These are phyloP conservation scores for Phanerotoma sp. DNA, from an alignment of 2,888 invertebrate genomes.

Conservation along the genomic window DNA sequence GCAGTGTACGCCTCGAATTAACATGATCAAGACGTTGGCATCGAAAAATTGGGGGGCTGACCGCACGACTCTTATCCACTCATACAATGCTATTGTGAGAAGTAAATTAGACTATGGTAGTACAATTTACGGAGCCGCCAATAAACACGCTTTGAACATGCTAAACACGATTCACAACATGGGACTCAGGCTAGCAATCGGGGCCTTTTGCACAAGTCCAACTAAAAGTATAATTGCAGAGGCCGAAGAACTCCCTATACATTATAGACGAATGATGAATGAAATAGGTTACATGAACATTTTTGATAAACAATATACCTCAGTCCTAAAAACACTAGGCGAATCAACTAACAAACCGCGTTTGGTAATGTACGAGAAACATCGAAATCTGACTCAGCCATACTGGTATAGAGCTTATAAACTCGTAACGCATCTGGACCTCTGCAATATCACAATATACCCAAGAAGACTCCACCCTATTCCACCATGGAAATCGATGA, in stretches of 20 bases:
- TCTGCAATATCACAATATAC: too few species aligned
- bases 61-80: slow-evolving; percentile 5
- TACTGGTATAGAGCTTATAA: too few species aligned
- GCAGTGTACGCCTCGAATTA: slow-evolving; percentile 21
- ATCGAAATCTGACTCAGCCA: too few species aligned
- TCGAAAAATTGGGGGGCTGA: slow-evolving; percentile 28
- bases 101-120: slow-evolving; percentile 34
- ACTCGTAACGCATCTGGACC: too few species aligned
- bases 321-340: too few species aligned
- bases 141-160: background rate
- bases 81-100: slow-evolving; percentile 21
- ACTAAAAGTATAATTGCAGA: slow-evolving; percentile 21
- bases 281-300: too few species aligned
- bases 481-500: background rate
- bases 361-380: too few species aligned
- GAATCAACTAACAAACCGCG: too few species aligned
- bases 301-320: too few species aligned
- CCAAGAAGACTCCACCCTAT: too few species aligned
- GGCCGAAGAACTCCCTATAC: slow-evolving; percentile 12
- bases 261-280: background rate
- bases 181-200: slow-evolving; percentile 19
- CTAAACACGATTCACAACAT: slow-evolving; percentile 26
- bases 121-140: slow-evolving; percentile 29
- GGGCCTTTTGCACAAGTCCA: slow-evolving; percentile 29
- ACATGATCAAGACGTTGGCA: slow-evolving; percentile 24